Evolutionary conservation across 1,140 invertebrate species (phyloP).

Genomic region (Ceratoteleas bidentatus): DNA sequence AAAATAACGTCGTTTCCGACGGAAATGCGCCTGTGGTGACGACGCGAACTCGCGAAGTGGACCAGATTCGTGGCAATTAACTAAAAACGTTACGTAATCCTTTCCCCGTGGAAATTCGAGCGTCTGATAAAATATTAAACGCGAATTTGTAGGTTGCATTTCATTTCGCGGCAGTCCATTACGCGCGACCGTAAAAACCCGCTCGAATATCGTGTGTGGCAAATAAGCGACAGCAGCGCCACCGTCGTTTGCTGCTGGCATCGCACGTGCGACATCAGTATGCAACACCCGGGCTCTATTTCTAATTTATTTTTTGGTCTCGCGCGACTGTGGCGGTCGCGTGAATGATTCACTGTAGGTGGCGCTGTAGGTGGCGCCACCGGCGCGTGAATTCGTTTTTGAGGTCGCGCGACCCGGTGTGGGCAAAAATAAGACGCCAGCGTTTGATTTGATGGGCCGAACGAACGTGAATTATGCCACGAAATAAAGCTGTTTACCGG

Average conservation of each 20-base stretch:
- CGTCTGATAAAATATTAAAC: constrained; percentile 25
- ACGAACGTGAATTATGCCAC: constrained; percentile 19
- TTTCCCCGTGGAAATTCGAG: not conserved
- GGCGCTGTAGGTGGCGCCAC: not conserved
- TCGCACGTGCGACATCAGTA: constrained; percentile 16
- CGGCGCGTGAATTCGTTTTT: not conserved
- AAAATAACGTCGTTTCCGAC: not conserved
- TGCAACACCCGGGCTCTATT: constrained; percentile 16
- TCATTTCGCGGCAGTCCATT: constrained; percentile 19
- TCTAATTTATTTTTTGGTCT: constrained; percentile 12
- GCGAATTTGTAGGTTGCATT: constrained; percentile 25
- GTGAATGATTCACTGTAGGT: not conserved
- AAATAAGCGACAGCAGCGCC: constrained; percentile 34
- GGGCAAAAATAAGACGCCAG: constrained; percentile 11
- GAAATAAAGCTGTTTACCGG: constrained; percentile 40
- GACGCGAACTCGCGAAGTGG: constrained; percentile 7
- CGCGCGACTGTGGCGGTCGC: not conserved
- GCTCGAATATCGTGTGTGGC: constrained; percentile 16
- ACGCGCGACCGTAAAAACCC: constrained; percentile 21
- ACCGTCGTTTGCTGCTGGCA: constrained; percentile 12
- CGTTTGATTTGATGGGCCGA: constrained; percentile 26
- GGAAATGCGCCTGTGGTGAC: not conserved
- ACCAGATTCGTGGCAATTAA: constrained; percentile 11
- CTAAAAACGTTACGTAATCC: constrained; percentile 15
- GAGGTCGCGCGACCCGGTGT: not conserved